Percentiles rank a stretch among this genome's conserved stretches.
These are phyloP conservation scores for Drosophila limbata DNA, from an alignment of 2,888 invertebrate species.

Conservation along the genomic window DNA sequence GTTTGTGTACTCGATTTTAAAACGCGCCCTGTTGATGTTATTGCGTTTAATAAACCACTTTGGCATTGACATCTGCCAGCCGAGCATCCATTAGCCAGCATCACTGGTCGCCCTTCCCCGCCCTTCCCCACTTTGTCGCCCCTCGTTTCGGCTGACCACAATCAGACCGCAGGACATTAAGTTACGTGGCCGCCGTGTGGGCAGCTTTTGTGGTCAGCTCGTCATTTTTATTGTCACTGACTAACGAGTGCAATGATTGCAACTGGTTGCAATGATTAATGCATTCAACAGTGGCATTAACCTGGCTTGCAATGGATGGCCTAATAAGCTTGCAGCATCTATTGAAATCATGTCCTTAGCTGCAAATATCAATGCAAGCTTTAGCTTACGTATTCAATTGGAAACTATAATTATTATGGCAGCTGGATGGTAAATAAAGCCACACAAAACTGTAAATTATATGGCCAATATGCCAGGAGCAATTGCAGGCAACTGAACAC, in stretches of 20 bases:
- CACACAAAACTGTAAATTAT: slow-evolving; percentile 57
- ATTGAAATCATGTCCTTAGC: slow-evolving; percentile 15
- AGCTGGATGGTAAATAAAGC: slow-evolving; percentile 38
- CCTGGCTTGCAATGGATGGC: background rate
- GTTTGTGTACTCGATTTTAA: slow-evolving; percentile 38
- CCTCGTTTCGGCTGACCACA: slow-evolving; percentile 51
- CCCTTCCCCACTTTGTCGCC: background rate
- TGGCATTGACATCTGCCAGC: slow-evolving; percentile 69
- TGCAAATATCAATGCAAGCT: slow-evolving; percentile 13
- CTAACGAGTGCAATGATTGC: slow-evolving; percentile 13
- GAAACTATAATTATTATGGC: slow-evolving; percentile 65
- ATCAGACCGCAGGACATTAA: slow-evolving; percentile 80
- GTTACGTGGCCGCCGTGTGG: slow-evolving; percentile 73
- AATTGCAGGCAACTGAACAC: slow-evolving; percentile 35
- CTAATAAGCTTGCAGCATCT: slow-evolving; percentile 34
- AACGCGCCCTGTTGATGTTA: slow-evolving; percentile 25
- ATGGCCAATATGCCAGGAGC: slow-evolving; percentile 64
- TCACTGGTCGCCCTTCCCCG: background rate
- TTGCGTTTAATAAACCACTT: slow-evolving; percentile 75
- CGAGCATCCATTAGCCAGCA: slow-evolving; percentile 48
- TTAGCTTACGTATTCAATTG: slow-evolving; percentile 49
- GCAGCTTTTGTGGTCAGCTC: slow-evolving; percentile 69
- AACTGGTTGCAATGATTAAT: slow-evolving; percentile 6
- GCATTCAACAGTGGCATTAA: slow-evolving; percentile 1
- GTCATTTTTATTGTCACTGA: slow-evolving; percentile 61